A percentile compares a stretch with the other conserved stretches of the same genome.
Conservation (phyloP, 2,113 vertebrate species). For the Colius striatus region DNA sequence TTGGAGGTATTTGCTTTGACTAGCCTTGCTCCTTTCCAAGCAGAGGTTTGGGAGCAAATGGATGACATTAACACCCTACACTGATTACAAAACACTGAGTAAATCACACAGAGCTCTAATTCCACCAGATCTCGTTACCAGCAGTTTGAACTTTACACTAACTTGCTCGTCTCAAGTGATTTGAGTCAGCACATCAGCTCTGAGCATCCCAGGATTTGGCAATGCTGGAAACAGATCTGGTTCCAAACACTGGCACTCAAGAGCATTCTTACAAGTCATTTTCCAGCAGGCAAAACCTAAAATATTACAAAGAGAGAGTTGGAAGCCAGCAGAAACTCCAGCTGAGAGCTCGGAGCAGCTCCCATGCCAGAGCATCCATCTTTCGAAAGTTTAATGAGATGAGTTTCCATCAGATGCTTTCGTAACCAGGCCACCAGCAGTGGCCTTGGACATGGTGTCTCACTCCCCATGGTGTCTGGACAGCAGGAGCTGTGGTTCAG, state of each 20-base stretch:
- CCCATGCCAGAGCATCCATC: constrained; percentile 59
- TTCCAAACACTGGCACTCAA: constrained; percentile 54
- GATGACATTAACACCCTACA: constrained; percentile 35
- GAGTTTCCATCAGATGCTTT: constrained; percentile 46
- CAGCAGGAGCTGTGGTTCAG: constrained; percentile 36
- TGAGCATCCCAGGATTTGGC: constrained; percentile 50
- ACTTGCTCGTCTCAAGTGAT: constrained; percentile 23
- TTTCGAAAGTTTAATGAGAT: constrained; percentile 44
- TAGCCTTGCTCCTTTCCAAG: background rate
- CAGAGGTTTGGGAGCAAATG: constrained; percentile 18
- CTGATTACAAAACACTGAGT: constrained; percentile 25
- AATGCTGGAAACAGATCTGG: constrained; percentile 35
- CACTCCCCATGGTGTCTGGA: background rate
- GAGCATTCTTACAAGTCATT: constrained; percentile 63
- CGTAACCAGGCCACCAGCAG: constrained; percentile 49
- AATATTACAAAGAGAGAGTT: constrained; percentile 46
- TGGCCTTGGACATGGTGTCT: constrained; percentile 37
- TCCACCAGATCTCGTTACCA: constrained; percentile 53
- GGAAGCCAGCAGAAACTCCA: constrained; percentile 60
- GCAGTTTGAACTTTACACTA: constrained; percentile 26
- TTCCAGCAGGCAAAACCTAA: constrained; percentile 58
- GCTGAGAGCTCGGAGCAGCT: constrained; percentile 42
- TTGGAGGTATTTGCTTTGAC: background rate
- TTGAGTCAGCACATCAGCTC: constrained; percentile 60
- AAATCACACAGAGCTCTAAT: constrained; percentile 38